phyloP scores from a whole-genome alignment of 2,797 vertebrate genomes.

The Enteromius paludinosus region DNA sequence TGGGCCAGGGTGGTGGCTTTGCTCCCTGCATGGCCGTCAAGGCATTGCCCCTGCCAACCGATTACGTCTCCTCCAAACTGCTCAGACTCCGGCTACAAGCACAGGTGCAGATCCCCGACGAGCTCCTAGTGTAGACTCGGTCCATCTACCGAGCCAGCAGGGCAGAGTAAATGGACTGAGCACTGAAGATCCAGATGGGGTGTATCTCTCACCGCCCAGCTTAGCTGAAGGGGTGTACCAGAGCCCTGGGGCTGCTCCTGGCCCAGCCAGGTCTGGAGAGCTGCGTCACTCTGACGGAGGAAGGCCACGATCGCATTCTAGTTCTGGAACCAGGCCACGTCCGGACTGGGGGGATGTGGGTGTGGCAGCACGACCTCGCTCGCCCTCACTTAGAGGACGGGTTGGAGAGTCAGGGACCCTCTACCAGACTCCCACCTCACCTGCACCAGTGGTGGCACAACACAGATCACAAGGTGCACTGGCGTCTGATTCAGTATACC shows the following conservation, averaged over 20 bases:
- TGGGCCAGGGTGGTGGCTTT: slow-evolving; percentile 89
- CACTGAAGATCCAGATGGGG: slow-evolving; percentile 70
- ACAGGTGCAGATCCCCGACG: slow-evolving; percentile 59
- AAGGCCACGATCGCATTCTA: slow-evolving; percentile 76
- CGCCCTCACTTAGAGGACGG: slow-evolving; percentile 77
- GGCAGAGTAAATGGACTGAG: slow-evolving; percentile 52
- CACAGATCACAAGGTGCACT: slow-evolving; percentile 68
- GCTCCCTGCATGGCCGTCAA: slow-evolving; percentile 89
- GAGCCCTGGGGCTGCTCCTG: slow-evolving; percentile 61
- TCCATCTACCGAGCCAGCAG: slow-evolving; percentile 68
- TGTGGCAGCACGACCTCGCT: slow-evolving; percentile 73
- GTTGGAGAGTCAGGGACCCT: slow-evolving; percentile 71
- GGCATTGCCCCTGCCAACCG: slow-evolving; percentile 92
- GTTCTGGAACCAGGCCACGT: slow-evolving; percentile 76
- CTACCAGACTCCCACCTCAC: slow-evolving; percentile 75
- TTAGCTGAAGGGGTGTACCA: slow-evolving; percentile 71
- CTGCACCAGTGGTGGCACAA: slow-evolving; percentile 62
- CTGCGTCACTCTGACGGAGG: slow-evolving; percentile 71
- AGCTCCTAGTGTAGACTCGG: slow-evolving; percentile 73
- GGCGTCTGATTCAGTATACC: slow-evolving; percentile 75
- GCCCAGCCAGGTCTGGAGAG: slow-evolving; percentile 67
- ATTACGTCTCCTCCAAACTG: slow-evolving; percentile 84
- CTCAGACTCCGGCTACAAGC: slow-evolving; percentile 51
- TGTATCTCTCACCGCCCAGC: slow-evolving; percentile 74
- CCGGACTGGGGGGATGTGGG: slow-evolving; percentile 79